Evolutionary conservation across 2,888 invertebrate species (phyloP).

Genomic region (Dorcus parallelipipedus): DNA sequence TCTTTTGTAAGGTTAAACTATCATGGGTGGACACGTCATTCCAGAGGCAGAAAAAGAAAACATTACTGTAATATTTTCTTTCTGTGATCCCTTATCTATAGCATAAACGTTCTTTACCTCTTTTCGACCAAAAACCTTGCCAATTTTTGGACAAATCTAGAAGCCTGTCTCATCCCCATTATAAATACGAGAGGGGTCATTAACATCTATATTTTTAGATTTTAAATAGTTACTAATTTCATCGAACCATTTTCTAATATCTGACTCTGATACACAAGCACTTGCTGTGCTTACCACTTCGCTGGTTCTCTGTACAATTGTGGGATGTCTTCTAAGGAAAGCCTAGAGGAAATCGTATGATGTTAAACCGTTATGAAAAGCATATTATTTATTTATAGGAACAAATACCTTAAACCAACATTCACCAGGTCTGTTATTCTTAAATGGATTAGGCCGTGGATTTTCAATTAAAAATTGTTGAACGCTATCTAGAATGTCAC

Average conservation of each 20-base stretch:
- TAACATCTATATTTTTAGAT: slow-evolving; percentile 19
- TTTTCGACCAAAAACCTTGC: too few relatives aligned
- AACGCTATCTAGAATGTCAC: slow-evolving; percentile 16
- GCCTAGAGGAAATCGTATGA: background rate
- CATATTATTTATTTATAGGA: too few relatives aligned
- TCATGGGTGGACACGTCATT: slow-evolving; percentile 22
- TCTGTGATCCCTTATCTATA: slow-evolving; percentile 25
- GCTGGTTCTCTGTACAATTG: slow-evolving; percentile 23
- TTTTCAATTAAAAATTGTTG: slow-evolving; percentile 19
- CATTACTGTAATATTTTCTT: slow-evolving; percentile 32
- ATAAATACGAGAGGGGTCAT: slow-evolving; percentile 29
- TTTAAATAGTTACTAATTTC: slow-evolving; percentile 25
- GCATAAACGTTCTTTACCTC: slow-evolving; percentile 29
- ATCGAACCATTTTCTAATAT: slow-evolving; percentile 34
- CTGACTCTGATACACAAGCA: slow-evolving; percentile 31
- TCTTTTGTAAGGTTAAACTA: too few relatives aligned
- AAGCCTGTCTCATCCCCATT: slow-evolving; percentile 34
- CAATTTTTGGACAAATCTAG: slow-evolving; percentile 21
- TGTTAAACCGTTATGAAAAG: too few relatives aligned
- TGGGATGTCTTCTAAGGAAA: slow-evolving; percentile 33
- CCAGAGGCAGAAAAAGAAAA: slow-evolving; percentile 31
- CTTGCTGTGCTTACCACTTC: slow-evolving; percentile 33
- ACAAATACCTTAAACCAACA: slow-evolving; percentile 20
- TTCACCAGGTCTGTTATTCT: slow-evolving; percentile 20
- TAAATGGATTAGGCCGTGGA: slow-evolving; percentile 21